These are phyloP conservation scores for Antrozous pallidus DNA, from an alignment of 2,797 vertebrate species.

Conservation along the genomic window DNA sequence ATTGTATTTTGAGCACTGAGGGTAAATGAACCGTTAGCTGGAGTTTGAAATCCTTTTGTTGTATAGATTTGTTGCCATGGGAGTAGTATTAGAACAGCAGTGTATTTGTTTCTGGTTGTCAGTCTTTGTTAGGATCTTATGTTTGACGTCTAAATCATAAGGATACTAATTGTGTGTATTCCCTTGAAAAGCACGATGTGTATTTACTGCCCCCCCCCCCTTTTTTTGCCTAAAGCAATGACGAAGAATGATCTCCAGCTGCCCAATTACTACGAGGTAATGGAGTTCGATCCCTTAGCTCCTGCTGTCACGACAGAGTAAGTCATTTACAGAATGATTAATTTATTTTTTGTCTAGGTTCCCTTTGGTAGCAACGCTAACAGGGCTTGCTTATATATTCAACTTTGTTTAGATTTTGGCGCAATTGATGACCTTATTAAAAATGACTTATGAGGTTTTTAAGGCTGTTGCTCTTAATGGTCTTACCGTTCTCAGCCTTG, in stretches of 20 bases:
- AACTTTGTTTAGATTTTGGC: conserved; percentile 44
- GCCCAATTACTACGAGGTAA: conserved; percentile 83
- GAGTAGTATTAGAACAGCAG: background rate
- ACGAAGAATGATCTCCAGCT: conserved; percentile 76
- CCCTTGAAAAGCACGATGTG: background rate
- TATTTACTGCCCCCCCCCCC: background rate
- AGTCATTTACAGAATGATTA: conserved; percentile 75
- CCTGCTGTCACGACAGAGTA: conserved; percentile 80
- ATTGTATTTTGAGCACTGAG: background rate
- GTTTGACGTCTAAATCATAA: conserved; percentile 17
- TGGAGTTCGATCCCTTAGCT: conserved; percentile 87
- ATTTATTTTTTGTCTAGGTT: background rate
- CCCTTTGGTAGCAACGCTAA: conserved; percentile 10
- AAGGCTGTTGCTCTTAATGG: conserved; percentile 17
- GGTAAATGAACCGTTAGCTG: background rate
- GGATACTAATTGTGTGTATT: background rate
- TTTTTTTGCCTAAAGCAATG: conserved; percentile 27
- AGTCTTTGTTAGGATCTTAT: background rate
- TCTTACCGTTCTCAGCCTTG: background rate
- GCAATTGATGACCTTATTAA: conserved; percentile 50
- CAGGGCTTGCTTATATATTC: conserved; percentile 34
- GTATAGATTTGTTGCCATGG: background rate
- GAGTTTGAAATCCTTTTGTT: background rate
- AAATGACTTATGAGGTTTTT: conserved; percentile 47
- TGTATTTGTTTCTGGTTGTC: background rate